Percentiles rank a stretch among this genome's conserved stretches.
Conservation (phyloP, 2,888 invertebrate species). For the Tetropium fuscum region DNA sequence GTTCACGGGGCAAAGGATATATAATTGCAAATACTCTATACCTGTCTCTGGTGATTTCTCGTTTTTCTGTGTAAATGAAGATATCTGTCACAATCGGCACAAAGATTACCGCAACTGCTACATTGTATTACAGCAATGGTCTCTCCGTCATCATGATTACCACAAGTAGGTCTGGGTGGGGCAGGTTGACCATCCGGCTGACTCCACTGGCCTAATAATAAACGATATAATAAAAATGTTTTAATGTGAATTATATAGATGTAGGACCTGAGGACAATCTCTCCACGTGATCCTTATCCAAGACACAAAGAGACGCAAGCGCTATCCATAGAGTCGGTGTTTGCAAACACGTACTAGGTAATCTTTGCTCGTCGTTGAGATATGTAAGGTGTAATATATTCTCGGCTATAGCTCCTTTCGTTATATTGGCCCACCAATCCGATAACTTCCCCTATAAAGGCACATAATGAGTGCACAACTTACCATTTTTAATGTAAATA, state of each 20-base stretch:
- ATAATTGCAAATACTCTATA: constrained; percentile 51
- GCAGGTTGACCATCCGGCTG: constrained; percentile 71
- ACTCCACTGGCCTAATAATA: constrained; percentile 84
- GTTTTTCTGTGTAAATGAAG: constrained; percentile 92
- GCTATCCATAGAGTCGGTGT: constrained; percentile 93
- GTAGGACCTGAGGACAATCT: constrained; percentile 75
- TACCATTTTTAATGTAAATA: background rate
- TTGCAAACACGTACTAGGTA: constrained; percentile 82
- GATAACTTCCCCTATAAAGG: constrained; percentile 82
- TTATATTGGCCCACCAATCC: constrained; percentile 86
- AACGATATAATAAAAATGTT: background rate
- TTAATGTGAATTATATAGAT: too few species aligned
- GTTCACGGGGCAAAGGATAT: background rate
- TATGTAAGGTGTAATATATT: constrained; percentile 87
- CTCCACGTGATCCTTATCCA: constrained; percentile 93
- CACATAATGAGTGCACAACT: background rate
- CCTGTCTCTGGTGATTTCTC: constrained; percentile 86
- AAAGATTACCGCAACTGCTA: constrained; percentile 90
- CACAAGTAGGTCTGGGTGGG: constrained; percentile 84
- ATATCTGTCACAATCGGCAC: constrained; percentile 96
- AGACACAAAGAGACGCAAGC: constrained; percentile 91
- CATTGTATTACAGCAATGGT: constrained; percentile 95
- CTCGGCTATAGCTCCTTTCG: constrained; percentile 89
- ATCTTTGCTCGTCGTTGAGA: constrained; percentile 80
- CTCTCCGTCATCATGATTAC: constrained; percentile 96